phyloP scores from a whole-genome alignment of 2,888 invertebrate species.

The Diarsia rubi region DNA sequence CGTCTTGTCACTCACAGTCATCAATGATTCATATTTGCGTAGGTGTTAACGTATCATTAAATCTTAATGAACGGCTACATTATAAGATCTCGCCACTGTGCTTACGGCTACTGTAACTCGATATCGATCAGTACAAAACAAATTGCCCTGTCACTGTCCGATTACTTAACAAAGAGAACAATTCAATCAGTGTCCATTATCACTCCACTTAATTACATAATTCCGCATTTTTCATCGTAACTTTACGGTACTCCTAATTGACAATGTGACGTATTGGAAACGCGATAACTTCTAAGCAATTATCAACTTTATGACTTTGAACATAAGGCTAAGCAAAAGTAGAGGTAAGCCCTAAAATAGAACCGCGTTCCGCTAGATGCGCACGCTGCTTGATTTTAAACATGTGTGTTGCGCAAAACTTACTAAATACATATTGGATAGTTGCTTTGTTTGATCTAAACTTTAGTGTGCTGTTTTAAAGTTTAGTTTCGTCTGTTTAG shows the following conservation, averaged over 20 bases:
- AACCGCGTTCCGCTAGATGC: conserved; percentile 74
- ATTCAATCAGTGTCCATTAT: conserved; percentile 54
- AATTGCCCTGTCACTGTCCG: conserved; percentile 59
- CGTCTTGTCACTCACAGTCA: neutral
- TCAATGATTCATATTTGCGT: conserved; percentile 13
- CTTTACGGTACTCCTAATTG: conserved; percentile 50
- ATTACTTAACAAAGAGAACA: conserved; percentile 55
- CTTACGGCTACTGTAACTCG: conserved; percentile 40
- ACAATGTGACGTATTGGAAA: conserved; percentile 46
- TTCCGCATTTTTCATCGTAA: conserved; percentile 51
- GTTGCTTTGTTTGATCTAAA: conserved; percentile 40
- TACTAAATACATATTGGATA: conserved; percentile 63
- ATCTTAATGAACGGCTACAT: conserved; percentile 23
- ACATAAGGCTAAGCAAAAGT: conserved; percentile 45
- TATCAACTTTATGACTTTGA: conserved; percentile 31
- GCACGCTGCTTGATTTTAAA: conserved; percentile 69
- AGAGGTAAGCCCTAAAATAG: conserved; percentile 64
- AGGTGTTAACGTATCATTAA: conserved; percentile 29
- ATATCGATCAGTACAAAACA: conserved; percentile 46
- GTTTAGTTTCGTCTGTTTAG: conserved; percentile 37
- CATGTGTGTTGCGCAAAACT: conserved; percentile 72
- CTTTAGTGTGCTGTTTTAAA: conserved; percentile 47
- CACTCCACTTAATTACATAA: conserved; percentile 60
- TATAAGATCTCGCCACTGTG: conserved; percentile 25
- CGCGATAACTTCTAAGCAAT: conserved; percentile 16